Evolutionary conservation across 2,113 vertebrate genomes (phyloP).

Genomic region (Cyanoramphus novaezelandiae): DNA sequence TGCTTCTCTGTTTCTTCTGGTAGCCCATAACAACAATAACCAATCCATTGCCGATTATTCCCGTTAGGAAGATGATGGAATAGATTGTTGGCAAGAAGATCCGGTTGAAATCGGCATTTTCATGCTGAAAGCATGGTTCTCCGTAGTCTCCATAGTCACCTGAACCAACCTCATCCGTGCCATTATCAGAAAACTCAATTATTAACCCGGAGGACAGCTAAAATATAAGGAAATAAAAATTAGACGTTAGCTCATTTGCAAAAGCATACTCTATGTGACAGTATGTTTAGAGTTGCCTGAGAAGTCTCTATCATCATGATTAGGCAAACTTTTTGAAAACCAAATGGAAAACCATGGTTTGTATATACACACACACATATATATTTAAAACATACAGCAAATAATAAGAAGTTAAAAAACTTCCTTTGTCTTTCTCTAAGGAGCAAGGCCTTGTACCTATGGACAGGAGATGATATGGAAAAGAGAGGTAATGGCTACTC

Average conservation of each 20-base stretch:
- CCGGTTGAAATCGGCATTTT: slow-evolving; percentile 82
- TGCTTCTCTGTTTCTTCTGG: slow-evolving; percentile 91
- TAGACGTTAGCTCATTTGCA: neutral
- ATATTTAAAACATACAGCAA: neutral
- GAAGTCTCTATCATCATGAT: neutral
- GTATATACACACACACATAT: too few relatives aligned
- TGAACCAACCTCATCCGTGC: slow-evolving; percentile 70
- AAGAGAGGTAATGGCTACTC: neutral
- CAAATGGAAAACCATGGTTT: neutral
- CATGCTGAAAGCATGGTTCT: slow-evolving; percentile 75
- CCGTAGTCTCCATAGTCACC: slow-evolving; percentile 75
- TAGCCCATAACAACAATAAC: slow-evolving; percentile 96
- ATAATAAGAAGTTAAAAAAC: neutral
- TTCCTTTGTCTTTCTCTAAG: neutral
- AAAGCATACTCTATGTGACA: neutral
- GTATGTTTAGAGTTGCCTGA: neutral
- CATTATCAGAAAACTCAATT: slow-evolving; percentile 75
- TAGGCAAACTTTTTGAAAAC: neutral
- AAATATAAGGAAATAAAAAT: neutral
- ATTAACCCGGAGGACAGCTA: slow-evolving; percentile 68
- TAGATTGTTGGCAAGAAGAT: slow-evolving; percentile 91
- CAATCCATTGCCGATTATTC: slow-evolving; percentile 92
- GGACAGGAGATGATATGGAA: neutral
- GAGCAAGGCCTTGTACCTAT: neutral
- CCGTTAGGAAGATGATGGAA: slow-evolving; percentile 90